Conservation (phyloP, 2,113 vertebrate genomes). For the Sisor rabdophorus region DNA sequence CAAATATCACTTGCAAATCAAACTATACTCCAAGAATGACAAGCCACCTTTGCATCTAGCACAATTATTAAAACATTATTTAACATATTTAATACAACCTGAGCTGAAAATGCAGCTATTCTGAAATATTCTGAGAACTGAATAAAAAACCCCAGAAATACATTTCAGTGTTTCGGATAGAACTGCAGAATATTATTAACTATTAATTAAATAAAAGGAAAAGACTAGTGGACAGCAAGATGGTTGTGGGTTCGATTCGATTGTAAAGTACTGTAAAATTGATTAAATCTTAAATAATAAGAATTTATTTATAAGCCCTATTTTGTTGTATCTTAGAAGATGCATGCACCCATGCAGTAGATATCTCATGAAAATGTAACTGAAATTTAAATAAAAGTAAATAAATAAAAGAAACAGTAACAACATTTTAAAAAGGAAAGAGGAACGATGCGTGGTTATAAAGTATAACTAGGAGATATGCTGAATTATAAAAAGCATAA, state of each 20-base stretch:
- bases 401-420: not conserved
- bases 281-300: conserved; percentile 1
- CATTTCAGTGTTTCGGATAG: not conserved
- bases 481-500: not conserved
- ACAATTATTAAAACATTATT: not conserved
- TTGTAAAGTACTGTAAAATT: no score
- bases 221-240: no score
- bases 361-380: not conserved
- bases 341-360: not conserved
- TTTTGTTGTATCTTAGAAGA: not conserved
- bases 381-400: not conserved
- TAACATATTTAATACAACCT: not conserved
- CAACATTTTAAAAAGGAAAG: not conserved
- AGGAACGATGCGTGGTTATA: not conserved
- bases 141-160: not conserved
- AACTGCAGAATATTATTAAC: not conserved
- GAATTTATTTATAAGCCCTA: not conserved
- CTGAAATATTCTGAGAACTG: not conserved
- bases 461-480: not conserved
- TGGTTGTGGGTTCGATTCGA: no score
- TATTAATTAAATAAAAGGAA: no score
- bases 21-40: not conserved
- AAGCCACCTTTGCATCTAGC: not conserved
- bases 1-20: not conserved
- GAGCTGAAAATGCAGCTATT: not conserved